Evolutionary conservation across 2,888 invertebrate genomes (phyloP), one percentile per base, ranked within the genome.

Genomic region (Bugulina stolonifera): DNA sequence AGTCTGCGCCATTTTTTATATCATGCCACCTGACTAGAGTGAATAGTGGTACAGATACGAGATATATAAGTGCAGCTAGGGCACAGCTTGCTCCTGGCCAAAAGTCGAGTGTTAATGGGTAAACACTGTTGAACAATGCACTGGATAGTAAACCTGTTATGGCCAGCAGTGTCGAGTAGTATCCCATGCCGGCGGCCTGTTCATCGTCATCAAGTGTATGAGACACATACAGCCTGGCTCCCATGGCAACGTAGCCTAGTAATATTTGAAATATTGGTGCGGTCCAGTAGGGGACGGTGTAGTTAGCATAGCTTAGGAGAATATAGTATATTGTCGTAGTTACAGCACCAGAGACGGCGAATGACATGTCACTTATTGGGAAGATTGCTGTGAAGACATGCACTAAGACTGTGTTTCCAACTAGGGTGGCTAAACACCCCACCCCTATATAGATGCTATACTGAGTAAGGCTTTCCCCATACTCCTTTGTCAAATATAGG

Each of bases 401-500:
- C 14, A 32, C 64, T 14, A 64, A 32, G 35, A 70, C n/a, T 2
- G 70, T 70, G n/a, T 3, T 43, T 2, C 54, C 54, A 5, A 70
- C 1, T 2, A 43, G 52, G 5, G 54, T 25, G 2, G 43, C 52
- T 5, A 70, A 5, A 34, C 64, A 64, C 29, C 27, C 27, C 5
- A 34, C 2, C 5, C 70, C 70, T 29, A n/a, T 5, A 25, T 70
- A 70, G 2, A 54, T 27, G 52, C 70, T 54, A 52, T 70, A 70
- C 52, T 54, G 27, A 23, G 70, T 54, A 3, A n/a, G 10, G 29
- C 29, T 29, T 18, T 54, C 3, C 10, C 70, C 70, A 52, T 54
- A 54, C 52, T 54, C 29, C 70, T 70, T 70, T 2, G 70, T 70
- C 5, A 70, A 23, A 29, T 70, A 70, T 3, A 70, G 70, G 52